A percentile compares a stretch with the other conserved stretches of the same genome.
Evolutionary conservation across 1,140 invertebrate genomes (phyloP).

Genomic region (Aethina tumida): DNA sequence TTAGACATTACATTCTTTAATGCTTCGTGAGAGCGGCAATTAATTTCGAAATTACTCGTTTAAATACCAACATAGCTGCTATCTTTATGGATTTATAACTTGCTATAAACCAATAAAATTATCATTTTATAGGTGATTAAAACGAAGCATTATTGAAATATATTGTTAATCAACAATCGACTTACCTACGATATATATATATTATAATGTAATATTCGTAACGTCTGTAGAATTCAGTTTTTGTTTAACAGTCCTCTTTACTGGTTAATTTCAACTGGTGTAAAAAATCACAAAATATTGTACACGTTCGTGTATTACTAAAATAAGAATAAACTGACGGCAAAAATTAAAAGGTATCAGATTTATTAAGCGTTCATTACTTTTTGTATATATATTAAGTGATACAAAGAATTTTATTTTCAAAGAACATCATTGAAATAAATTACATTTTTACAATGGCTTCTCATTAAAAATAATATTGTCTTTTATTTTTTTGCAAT

Average conservation of each 20-base stretch:
- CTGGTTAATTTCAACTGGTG: too few species aligned
- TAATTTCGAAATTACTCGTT: background rate
- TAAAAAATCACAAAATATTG: background rate
- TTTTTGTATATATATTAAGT: background rate
- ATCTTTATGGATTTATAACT: background rate
- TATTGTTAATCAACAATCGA: conserved; percentile 5
- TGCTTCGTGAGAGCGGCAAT: background rate
- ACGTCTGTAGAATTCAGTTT: conserved; percentile 17
- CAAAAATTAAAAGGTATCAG: background rate
- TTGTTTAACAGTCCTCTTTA: background rate
- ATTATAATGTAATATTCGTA: conserved; percentile 25
- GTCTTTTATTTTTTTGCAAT: too few species aligned
- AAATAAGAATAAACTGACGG: too few species aligned
- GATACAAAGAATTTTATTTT: background rate
- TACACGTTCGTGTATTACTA: background rate
- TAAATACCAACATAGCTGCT: background rate
- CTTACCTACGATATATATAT: conserved; percentile 18
- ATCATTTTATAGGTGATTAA: too few species aligned
- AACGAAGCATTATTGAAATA: background rate
- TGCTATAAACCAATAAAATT: too few species aligned
- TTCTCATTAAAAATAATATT: too few species aligned
- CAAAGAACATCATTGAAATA: too few species aligned
- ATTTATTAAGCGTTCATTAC: background rate
- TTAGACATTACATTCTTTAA: conserved; percentile 6
- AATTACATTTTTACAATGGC: too few species aligned